Base-by-base conservation (phyloP, 2,797 vertebrate genomes). In the Spea hammondii region DNA sequence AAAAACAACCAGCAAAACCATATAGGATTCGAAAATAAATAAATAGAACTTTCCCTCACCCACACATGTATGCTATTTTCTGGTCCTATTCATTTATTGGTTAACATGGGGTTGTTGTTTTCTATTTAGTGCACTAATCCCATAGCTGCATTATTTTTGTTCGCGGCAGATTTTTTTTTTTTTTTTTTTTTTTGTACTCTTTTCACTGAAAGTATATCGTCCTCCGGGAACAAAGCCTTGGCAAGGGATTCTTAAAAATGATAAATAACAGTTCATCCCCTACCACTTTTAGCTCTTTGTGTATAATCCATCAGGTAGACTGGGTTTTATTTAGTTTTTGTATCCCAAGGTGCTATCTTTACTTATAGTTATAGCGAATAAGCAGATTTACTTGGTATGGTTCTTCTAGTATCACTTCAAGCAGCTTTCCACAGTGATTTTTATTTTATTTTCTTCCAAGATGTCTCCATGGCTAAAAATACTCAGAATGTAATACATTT, bases 211-310 rank as follows among this genome's bases (percentile, higher is more conserved):
- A 11, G 17, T 54, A 67, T 75, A 45, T 32, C 55, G 14, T 65
- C 73, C 62, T 51, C 51, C 53, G 64, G 73, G 73, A 55, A 66
- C 13, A 75, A n/a, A n/a, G 73, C 49, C 17, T 66, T 66, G 50
- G 73, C 62, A 75, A 55, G 50, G 64, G 73, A 66, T 66, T 66
- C 60, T 75, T 75, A 75, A 46, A 75, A 66, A 75, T 75, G 73
- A 74, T 74, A 74, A 75, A 75, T 75, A 75, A 50, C 64, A 54
- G 49, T 66, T 47, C 50, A 66, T 55, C 50, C 51, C 64, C 50
- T 64, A 75, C 49, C 73, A 75, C 62, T 55, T 75, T 75, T 75
- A 54, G 64, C 17, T 75, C n/a, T 65, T 53, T 75, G 49, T n/a
- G 32, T 75, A 50, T 75, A 75, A 75, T 75, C 32, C 73, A 75